Base-by-base conservation (phyloP, 2,888 invertebrate genomes). In the Eristalinus sepulchralis region DNA sequence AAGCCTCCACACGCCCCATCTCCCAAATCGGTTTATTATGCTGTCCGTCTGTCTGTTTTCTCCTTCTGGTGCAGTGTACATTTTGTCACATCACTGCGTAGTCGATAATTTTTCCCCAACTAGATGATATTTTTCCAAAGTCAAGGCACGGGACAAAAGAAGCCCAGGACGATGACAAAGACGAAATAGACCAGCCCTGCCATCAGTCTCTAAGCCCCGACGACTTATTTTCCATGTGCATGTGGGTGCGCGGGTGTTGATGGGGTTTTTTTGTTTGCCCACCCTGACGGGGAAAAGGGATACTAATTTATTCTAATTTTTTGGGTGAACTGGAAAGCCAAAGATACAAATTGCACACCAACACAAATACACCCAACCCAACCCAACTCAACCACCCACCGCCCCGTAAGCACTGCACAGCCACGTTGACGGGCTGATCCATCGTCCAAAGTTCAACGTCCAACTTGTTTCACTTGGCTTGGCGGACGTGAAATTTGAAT, bases 11-110 rank as follows among this genome's bases (percentile, higher is more conserved):
- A 34, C 13, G 24, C 17, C 62, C 11, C 5, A 20, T 53, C 22
- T 55, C 63, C 5, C 55, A 63, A 55, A 55, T 73, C 62, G 72
- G 72, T 73, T 73, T 73, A 73, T 73, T 73, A 63, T 55, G 20
- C 71, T 71, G 27, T 20, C 31, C 33, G 9, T n/a, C 20, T 11
- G 39, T 39, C 0, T 1, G 2, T 13, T 0, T 8, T 9, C n/a
- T 9, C 33, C n/a, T 3, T 9, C 53, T 3, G 1, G 22, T 57
- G 36, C 36, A 36, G 24, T n/a, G n/a, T n/a, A n/a, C n/a, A n/a
- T n/a, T n/a, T n/a, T 36, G 36, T 59, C 59, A 55, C 22, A 71
- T 31, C 31, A 31, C 36, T 11, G 1, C 36, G 36, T 36, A 39
- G 39, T 39, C 39, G 39, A 39, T 39, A 39, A 39, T n/a, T 39